Percentiles rank a stretch among this genome's conserved stretches.
phyloP scores from a whole-genome alignment of 2,888 invertebrate genomes.

The Lochmaea capreae region DNA sequence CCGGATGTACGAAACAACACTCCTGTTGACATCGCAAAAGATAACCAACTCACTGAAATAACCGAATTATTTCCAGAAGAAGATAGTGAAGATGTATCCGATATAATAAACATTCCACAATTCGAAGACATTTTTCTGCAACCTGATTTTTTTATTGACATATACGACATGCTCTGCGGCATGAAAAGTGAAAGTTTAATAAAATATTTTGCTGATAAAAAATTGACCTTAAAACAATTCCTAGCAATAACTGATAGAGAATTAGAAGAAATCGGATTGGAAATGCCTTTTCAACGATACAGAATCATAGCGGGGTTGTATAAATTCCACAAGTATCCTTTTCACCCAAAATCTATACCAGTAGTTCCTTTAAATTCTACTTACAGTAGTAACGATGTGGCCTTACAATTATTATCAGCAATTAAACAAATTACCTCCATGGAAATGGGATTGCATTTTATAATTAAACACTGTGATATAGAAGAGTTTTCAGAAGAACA shows the following conservation, averaged over 20 bases:
- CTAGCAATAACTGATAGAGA: conserved; percentile 70
- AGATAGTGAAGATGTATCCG: conserved; percentile 54
- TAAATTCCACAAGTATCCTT: conserved; percentile 71
- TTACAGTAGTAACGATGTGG: conserved; percentile 68
- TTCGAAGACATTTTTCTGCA: conserved; percentile 55
- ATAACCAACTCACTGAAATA: conserved; percentile 68
- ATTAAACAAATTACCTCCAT: conserved; percentile 71
- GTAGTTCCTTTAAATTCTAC: conserved; percentile 60
- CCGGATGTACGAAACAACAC: conserved; percentile 68
- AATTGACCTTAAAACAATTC: conserved; percentile 70
- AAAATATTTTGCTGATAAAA: conserved; percentile 65
- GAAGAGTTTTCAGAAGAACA: conserved; percentile 46
- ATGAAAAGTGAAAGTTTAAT: conserved; percentile 71
- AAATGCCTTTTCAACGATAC: conserved; percentile 71
- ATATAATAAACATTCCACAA: conserved; percentile 40
- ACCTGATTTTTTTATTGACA: conserved; percentile 68
- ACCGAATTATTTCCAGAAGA: conserved; percentile 65
- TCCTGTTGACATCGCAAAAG: conserved; percentile 68
- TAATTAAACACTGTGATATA: conserved; percentile 64
- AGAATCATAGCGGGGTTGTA: conserved; percentile 69
- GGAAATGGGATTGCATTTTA: conserved; percentile 70
- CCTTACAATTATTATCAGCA: conserved; percentile 68
- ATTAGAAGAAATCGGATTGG: conserved; percentile 70
- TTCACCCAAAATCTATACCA: conserved; percentile 66
- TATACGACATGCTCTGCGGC: conserved; percentile 70